Base-by-base conservation (phyloP, 2,888 invertebrate species). In the Hirtodrosophila trivittata region DNA sequence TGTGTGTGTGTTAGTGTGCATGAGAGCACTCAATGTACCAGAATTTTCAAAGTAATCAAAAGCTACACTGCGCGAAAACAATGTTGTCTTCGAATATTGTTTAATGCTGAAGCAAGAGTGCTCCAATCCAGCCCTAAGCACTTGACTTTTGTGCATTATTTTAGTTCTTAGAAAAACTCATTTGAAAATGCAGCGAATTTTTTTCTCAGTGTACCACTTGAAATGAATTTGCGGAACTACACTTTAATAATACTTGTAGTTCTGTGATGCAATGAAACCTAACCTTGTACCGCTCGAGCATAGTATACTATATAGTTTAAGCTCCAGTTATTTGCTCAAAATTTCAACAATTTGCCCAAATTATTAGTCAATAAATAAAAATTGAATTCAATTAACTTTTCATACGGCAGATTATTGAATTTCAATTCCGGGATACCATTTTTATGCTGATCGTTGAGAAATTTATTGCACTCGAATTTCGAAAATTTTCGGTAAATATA, bases 311-410 rank as follows among this genome's bases (percentile, higher is more conserved):
- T 8, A 30, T n/a, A 30, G 30, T 30, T 30, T 30, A n/a, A n/a
- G n/a, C n/a, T n/a, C n/a, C 30, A 30, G 9, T 16, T 25, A 25
- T 30, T 21, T 28, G 9, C 12, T 13, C 2, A 26, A 12, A 68
- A 18, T 35, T 35, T 10, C n/a, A 26, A 6, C 32, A 51, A 72
- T 43, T 49, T 52, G 50, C 25, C 26, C 14, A 59, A 56, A 56
- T 52, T n/a, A 62, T 28, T 64, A 59, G 65, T 4, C 66, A 57
- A 51, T 52, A 43, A 37, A 28, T 35, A 18, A 30, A 14, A 71
- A 78, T 81, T 66, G 16, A 62, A 62, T 74, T 77, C 77, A 83
- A 86, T 86, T 86, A 73, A 76, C 68, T 69, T 30, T 26, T 13
- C 45, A 37, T 51, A 33, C 41, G 41, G 12, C n/a, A 32, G 63